Base-by-base conservation (phyloP, 2,113 vertebrate species). In the Mus pahari region DNA sequence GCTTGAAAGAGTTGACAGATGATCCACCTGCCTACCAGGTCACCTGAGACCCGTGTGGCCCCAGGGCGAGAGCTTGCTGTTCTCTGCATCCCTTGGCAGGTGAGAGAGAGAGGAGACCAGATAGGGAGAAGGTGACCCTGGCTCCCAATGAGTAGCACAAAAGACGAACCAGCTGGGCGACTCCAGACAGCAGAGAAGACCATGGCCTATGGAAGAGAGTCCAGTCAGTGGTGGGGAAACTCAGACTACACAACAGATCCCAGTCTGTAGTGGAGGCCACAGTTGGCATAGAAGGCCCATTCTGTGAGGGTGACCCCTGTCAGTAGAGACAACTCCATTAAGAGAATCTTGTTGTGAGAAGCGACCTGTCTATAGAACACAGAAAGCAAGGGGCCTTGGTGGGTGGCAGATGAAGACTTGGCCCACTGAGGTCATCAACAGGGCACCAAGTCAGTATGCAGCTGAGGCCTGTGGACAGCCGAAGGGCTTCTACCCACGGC, bases 401-500 rank as follows among this genome's bases (percentile, higher is more conserved):
- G 3, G 66, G 17, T 50, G 36, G 26, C 22, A 4, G 31, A 26
- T n/a, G 26, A 42, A 42, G 68, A 14, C 13, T 13, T 33, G 16
- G 11, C 26, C 68, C 36, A 75, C 13, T 13, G 1, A 78, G 84
- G n/a, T 36, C 50, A 74, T 5, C 12, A 28, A 11, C 13, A 58
- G 73, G 31, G 31, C 0, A 7, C 10, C 60, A 14, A 5, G 8
- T 22, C 0, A 42, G 77, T 3, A 4, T 2, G 3, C 42, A 22
- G 7, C 9, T 36, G 42, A 66, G 55, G 39, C 17, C 33, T 7
- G 2, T 11, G 19, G 53, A 31, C 7, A 5, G 26, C 14, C 0
- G 14, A 12, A 42, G 33, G 12, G 73, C 13, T 42, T 42, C 13
- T 31, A 55, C 11, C 70, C 48, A 24, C 0, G 3, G 26, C 75